Conservation (phyloP, 2,797 vertebrate genomes). For the Typhlichthys eigenmanni region DNA sequence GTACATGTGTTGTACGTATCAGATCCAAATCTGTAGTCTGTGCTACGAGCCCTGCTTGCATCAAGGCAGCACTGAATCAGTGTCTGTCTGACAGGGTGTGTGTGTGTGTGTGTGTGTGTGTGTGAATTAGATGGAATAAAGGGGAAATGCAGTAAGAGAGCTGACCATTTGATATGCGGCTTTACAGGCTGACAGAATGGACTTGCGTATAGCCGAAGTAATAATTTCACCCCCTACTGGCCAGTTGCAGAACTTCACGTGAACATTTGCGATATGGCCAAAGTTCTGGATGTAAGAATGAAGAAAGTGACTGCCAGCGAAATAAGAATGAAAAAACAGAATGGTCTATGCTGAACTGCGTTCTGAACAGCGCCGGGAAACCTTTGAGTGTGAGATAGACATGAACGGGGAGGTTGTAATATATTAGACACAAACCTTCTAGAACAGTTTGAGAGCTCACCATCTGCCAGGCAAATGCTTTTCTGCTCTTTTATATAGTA, state of each 20-base stretch:
- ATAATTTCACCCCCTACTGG: conserved; percentile 45
- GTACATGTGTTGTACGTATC: conserved; percentile 35
- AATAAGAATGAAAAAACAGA: no score
- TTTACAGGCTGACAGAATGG: conserved; percentile 39
- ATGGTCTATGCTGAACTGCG: no score
- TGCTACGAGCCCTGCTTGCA: conserved; percentile 30
- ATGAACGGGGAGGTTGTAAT: no score
- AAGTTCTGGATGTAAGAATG: not conserved
- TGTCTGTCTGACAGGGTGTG: conserved; percentile 35
- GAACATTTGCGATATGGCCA: conserved; percentile 3
- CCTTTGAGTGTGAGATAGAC: no score
- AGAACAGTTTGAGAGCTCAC: no score
- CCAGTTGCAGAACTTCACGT: conserved; percentile 18
- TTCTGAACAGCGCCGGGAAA: no score
- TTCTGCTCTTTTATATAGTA: no score
- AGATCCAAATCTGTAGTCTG: conserved; percentile 31
- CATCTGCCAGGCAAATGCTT: no score
- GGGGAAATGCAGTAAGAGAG: conserved; percentile 28
- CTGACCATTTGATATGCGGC: not conserved
- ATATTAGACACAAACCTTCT: no score
- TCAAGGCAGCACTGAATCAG: conserved; percentile 54
- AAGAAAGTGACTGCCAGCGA: no score
- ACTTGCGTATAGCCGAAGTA: conserved; percentile 34
- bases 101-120: conserved; percentile 30
- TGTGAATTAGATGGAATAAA: conserved; percentile 23